Percentiles rank a stretch among this genome's conserved stretches.
phyloP scores from a whole-genome alignment of 2,888 invertebrate genomes.

The Spisula subtruncata region DNA sequence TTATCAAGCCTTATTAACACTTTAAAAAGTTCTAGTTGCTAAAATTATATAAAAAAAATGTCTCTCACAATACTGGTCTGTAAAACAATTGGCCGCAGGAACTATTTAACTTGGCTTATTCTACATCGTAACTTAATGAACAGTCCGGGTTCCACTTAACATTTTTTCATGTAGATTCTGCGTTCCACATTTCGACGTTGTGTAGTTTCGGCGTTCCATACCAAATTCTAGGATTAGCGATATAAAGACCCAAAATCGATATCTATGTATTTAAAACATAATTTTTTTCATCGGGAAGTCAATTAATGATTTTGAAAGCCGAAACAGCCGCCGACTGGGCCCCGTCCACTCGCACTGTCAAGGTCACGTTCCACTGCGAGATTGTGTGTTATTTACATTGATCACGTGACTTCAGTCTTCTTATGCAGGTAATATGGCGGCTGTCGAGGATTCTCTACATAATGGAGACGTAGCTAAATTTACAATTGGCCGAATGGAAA shows the following conservation, averaged over 20 bases:
- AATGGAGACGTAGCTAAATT: slow-evolving; percentile 84
- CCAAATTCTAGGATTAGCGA: not conserved
- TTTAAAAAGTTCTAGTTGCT: too few relatives aligned
- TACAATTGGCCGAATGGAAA: slow-evolving; percentile 77
- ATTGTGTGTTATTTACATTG: slow-evolving; percentile 81
- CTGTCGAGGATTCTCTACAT: slow-evolving; percentile 80
- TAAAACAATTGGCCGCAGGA: too few relatives aligned
- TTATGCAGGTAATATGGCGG: slow-evolving; percentile 85
- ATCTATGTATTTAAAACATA: not conserved
- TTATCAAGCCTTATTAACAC: too few relatives aligned
- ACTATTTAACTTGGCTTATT: too few relatives aligned
- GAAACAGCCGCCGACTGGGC: not conserved
- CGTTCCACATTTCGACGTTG: too few relatives aligned
- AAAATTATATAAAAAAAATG: too few relatives aligned
- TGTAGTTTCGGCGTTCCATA: not conserved
- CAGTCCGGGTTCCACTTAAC: too few relatives aligned
- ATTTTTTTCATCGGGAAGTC: not conserved
- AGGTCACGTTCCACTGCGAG: slow-evolving; percentile 56
- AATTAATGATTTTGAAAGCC: not conserved
- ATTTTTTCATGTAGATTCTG: too few relatives aligned
- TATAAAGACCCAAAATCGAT: not conserved
- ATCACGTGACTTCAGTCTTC: slow-evolving; percentile 84
- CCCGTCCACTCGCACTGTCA: not conserved
- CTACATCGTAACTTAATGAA: too few relatives aligned
- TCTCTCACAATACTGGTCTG: too few relatives aligned